Percentiles rank a stretch among this genome's conserved stretches.
Conservation (phyloP, 2,888 invertebrate genomes). For the Deilephila elpenor region DNA sequence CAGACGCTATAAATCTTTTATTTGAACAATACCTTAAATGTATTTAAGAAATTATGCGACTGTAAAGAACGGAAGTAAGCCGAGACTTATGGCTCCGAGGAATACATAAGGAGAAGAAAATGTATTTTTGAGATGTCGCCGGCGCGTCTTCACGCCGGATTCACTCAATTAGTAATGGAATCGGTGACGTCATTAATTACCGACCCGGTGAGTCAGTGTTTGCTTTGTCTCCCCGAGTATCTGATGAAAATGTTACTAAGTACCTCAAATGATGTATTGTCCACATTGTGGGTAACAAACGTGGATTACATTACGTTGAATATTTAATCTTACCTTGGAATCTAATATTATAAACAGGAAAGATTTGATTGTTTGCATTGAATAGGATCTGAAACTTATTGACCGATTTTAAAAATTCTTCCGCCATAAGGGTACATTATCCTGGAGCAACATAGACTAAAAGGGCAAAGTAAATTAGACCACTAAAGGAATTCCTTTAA, state of each 20-base stretch:
- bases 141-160: slow-evolving; percentile 68
- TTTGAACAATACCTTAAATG: not conserved
- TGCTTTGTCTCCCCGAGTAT: slow-evolving; percentile 1
- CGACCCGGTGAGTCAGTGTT: slow-evolving; percentile 20
- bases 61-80: slow-evolving; percentile 31
- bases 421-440: too few species aligned
- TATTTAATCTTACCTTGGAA: too few species aligned
- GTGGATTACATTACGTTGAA: not conserved
- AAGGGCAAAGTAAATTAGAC: too few species aligned
- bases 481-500: too few species aligned
- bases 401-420: too few species aligned
- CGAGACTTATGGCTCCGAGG: slow-evolving; percentile 49
- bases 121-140: slow-evolving; percentile 78
- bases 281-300: not conserved
- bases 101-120: slow-evolving; percentile 67
- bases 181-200: slow-evolving; percentile 63
- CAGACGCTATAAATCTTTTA: slow-evolving; percentile 10
- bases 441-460: too few species aligned
- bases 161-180: slow-evolving; percentile 71
- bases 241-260: slow-evolving; percentile 15
- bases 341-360: too few species aligned
- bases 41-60: slow-evolving; percentile 29
- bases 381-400: too few species aligned
- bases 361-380: too few species aligned
- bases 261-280: not conserved